Evolutionary conservation across 2,113 vertebrate genomes (phyloP), one percentile per base, ranked within the genome.

Genomic region (Psittacara wagleri): DNA sequence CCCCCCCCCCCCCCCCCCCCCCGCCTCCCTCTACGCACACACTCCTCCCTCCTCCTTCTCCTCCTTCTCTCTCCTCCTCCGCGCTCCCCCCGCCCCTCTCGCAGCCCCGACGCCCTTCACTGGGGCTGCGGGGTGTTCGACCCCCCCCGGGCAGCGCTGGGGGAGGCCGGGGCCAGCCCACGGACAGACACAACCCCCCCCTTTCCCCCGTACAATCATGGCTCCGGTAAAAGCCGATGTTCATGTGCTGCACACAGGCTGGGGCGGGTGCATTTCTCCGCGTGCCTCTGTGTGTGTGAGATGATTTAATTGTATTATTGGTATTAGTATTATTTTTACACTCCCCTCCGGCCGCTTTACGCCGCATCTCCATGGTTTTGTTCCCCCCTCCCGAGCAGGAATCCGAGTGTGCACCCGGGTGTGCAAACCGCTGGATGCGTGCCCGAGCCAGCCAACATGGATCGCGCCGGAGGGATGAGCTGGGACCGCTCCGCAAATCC

Each of bases 401-500:
- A 91, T 69, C 94, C 51, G 46, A 69, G 68, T 19, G 77, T 48
- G 62, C 85, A 59, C 33, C 76, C 64, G 66, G 8, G 61, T 51
- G 76, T 64, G 81, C 77, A 62, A 75, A 74, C 18, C 49, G n/a
- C 79, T 62, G 84, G 86, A 48, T 69, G 78, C 35, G 41, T 11
- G 67, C 75, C 91, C 84, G 74, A 80, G 59, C 33, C 80, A 17
- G 44, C 4, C 83, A 59, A 25, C 83, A n/a, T 28, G 90, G 90
- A 75, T 75, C 67, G 68, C 89, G 78, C 66, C 78, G 63, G 63
- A 72, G 76, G 1, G 86, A 83, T 75, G 92, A 80, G 66, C 9
- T 3, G 86, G 51, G 86, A 85, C 61, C 82, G 63, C 33, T 66
- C 90, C 82, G 83, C 57, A 93, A 95, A 93, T 88, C 90, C 90